phyloP scores from a whole-genome alignment of 2,888 invertebrate genomes.

The Leucozona laternaria region DNA sequence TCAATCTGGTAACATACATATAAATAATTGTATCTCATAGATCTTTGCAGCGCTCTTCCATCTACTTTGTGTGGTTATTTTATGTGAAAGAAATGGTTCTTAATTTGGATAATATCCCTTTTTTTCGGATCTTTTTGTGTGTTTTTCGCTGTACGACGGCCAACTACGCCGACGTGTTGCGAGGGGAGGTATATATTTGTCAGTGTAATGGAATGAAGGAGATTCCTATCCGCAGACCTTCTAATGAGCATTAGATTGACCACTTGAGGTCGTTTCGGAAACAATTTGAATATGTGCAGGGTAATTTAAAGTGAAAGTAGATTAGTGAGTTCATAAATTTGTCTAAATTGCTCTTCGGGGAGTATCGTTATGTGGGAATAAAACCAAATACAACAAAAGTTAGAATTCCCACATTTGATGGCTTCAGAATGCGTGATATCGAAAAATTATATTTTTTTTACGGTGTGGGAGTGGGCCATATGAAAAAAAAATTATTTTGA shows the following conservation, averaged over 20 bases:
- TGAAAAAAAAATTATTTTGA: too few species aligned
- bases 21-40: slow-evolving; percentile 32
- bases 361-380: slow-evolving; percentile 48
- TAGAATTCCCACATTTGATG: slow-evolving; percentile 19
- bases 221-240: slow-evolving; percentile 65
- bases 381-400: not conserved
- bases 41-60: slow-evolving; percentile 3
- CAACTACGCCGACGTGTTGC: slow-evolving; percentile 46
- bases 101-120: slow-evolving; percentile 54
- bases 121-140: slow-evolving; percentile 31
- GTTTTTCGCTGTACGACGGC: too few species aligned
- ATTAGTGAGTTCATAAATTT: slow-evolving; percentile 73
- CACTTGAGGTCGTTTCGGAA: slow-evolving; percentile 68
- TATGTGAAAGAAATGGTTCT: slow-evolving; percentile 37
- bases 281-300: slow-evolving; percentile 60
- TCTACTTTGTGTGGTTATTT: slow-evolving; percentile 14
- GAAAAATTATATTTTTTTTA: too few species aligned
- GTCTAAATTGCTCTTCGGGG: slow-evolving; percentile 52
- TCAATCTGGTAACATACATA: not conserved
- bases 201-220: slow-evolving; percentile 35
- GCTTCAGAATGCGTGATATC: not conserved
- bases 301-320: slow-evolving; percentile 63
- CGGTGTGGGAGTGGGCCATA: too few species aligned
- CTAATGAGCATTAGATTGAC: slow-evolving; percentile 75
- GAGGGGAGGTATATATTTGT: slow-evolving; percentile 47